Conservation (phyloP, 2,888 invertebrate species). For the Spilosoma lubricipeda region DNA sequence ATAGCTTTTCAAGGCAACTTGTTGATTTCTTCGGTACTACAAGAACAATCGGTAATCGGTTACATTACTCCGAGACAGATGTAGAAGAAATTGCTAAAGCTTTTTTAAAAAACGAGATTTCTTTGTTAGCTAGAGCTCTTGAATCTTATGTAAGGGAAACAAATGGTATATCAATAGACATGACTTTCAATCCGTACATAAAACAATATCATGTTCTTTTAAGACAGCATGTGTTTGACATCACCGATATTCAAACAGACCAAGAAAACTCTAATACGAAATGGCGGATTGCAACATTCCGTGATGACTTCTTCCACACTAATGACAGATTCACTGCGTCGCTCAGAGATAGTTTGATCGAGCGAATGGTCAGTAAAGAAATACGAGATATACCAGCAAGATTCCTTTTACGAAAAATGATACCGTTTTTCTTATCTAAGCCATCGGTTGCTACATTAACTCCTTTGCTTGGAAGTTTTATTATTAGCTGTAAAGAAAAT, state of each 20-base stretch:
- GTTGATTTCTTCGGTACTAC: background rate
- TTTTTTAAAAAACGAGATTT: background rate
- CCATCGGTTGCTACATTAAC: background rate
- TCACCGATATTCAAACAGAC: background rate
- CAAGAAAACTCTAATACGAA: too few relatives aligned
- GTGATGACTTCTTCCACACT: background rate
- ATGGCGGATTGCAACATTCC: background rate
- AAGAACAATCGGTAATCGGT: background rate
- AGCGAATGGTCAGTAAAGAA: background rate
- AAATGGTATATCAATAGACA: fast-evolving
- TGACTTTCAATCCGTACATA: background rate
- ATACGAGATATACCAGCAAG: background rate
- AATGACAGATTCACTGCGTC: background rate
- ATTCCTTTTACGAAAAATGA: background rate
- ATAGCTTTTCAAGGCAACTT: background rate
- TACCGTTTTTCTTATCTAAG: background rate
- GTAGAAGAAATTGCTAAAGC: background rate
- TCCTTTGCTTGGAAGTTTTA: background rate
- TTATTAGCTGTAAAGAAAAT: background rate
- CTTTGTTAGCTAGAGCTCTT: background rate
- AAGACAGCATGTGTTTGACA: background rate
- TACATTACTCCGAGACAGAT: background rate
- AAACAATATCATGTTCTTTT: background rate
- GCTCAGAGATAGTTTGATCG: background rate
- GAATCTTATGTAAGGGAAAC: background rate